phyloP scores from a whole-genome alignment of 2,888 invertebrate genomes.

The Calameuta pallipes region DNA sequence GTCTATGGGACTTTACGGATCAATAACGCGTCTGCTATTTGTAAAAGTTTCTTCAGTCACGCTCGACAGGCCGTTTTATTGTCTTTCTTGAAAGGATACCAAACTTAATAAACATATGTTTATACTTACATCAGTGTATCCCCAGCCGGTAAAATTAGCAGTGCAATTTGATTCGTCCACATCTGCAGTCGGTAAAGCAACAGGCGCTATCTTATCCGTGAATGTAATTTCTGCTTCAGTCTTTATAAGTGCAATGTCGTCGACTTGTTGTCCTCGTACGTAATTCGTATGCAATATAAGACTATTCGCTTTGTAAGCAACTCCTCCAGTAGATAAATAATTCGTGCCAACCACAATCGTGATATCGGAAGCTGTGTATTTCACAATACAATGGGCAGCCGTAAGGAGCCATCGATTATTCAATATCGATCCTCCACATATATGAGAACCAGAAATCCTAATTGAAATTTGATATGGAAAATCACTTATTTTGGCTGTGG shows the following conservation, averaged over 20 bases:
- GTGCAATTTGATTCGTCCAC: conserved; percentile 57
- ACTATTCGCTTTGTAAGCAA: conserved; percentile 19
- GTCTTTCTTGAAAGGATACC: neutral
- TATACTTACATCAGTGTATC: conserved; percentile 64
- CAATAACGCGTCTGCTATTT: too few relatives aligned
- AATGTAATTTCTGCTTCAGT: conserved; percentile 18
- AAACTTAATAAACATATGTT: neutral
- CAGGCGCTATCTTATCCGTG: conserved; percentile 58
- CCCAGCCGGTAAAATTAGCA: conserved; percentile 68
- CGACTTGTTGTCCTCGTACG: neutral
- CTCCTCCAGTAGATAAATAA: conserved; percentile 23
- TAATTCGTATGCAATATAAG: conserved; percentile 29
- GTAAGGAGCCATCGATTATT: conserved; percentile 36
- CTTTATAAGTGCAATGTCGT: conserved; percentile 36
- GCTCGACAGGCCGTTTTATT: too few relatives aligned
- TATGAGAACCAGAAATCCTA: conserved; percentile 30
- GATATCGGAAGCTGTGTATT: conserved; percentile 17
- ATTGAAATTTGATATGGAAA: conserved; percentile 38
- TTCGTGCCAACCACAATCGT: conserved; percentile 34
- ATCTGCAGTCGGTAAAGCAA: conserved; percentile 59
- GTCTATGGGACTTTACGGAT: too few relatives aligned
- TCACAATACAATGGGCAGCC: conserved; percentile 33
- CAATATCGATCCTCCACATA: conserved; percentile 37
- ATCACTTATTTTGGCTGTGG: conserved; percentile 26
- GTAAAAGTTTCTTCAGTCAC: too few relatives aligned